Conservation (phyloP, 2,888 invertebrate species). For the Macrostomum cliftonense region DNA sequence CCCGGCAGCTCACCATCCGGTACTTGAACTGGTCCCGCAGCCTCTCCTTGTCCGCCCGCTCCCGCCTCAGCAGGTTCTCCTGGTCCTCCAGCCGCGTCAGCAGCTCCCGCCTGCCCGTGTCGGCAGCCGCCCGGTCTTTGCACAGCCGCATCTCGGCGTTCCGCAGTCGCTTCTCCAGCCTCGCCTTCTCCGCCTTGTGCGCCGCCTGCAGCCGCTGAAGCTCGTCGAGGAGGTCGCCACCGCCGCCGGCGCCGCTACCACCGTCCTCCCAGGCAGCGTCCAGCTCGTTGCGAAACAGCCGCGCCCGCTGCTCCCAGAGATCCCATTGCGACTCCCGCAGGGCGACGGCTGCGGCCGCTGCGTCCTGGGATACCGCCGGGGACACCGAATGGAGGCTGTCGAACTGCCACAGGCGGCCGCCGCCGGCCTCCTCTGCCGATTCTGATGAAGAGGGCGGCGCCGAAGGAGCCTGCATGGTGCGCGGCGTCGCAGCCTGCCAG, state of each 20-base stretch:
- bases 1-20: conserved; percentile 23
- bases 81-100: conserved; percentile 21
- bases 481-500: no score
- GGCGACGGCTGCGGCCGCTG: no score
- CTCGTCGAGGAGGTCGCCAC: conserved; percentile 26
- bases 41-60: conserved; percentile 41
- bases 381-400: no score
- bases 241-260: background rate
- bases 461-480: no score
- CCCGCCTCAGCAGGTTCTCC: conserved; percentile 28
- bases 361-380: no score
- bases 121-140: conserved; percentile 37
- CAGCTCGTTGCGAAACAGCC: background rate
- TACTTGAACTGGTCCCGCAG: conserved; percentile 48
- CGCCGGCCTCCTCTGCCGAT: no score
- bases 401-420: no score
- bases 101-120: conserved; percentile 31
- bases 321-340: background rate
- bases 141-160: conserved; percentile 39
- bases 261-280: background rate
- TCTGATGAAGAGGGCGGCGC: no score
- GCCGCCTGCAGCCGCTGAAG: conserved; percentile 45
- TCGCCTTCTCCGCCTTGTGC: conserved; percentile 7
- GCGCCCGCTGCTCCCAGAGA: background rate
- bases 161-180: conserved; percentile 10